Evolutionary conservation across 1,140 invertebrate species (phyloP), one percentile per base, ranked within the genome.

Genomic region (Drosophila chauvacae): DNA sequence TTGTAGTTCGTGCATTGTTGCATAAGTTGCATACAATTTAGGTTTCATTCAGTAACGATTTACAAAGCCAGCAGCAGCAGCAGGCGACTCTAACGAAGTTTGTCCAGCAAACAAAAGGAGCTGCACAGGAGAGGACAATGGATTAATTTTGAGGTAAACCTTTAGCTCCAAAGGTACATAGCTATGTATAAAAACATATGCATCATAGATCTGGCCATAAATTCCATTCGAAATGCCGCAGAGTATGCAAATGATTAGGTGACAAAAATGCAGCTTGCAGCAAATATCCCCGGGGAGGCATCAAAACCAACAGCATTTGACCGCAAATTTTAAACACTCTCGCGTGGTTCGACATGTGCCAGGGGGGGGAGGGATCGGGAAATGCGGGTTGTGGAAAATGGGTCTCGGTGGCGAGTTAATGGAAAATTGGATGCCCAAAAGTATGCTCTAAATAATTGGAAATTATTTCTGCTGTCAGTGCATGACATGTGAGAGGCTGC

Each of bases 391-490:
- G 0, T 37, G 48, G 48, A 11, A 30, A 30, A 30, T 30, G 26
- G 26, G 16, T 10, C 16, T 48, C 18, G 18, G 7, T 16, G 20
- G 20, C 53, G 51, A 16, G 51, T 56, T 58, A 55, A 48, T 58
- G 62, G 72, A 76, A 76, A 48, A 50, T 39, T 16, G 28, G 51
- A 13, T 59, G 64, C 68, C 78, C 60, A 66, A 86, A 85, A 86
- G 73, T 71, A 78, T 81, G 81, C 82, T 71, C 82, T 75, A 85
- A 85, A 85, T 85, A 85, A 85, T 85, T 85, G 69, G 69, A 77
- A 81, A 86, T 81, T 86, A 86, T 85, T 81, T 86, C 68, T 57
- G 69, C 62, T 78, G 68, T 65, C 80, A 62, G 35, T 39, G 59
- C 53, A 53, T 61, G 79, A 80, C 78, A 80, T 62, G 81, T 77